A percentile compares a stretch with the other conserved stretches of the same genome.
Evolutionary conservation across 2,888 invertebrate genomes (phyloP).

Genomic region (Leuctra nigra): DNA sequence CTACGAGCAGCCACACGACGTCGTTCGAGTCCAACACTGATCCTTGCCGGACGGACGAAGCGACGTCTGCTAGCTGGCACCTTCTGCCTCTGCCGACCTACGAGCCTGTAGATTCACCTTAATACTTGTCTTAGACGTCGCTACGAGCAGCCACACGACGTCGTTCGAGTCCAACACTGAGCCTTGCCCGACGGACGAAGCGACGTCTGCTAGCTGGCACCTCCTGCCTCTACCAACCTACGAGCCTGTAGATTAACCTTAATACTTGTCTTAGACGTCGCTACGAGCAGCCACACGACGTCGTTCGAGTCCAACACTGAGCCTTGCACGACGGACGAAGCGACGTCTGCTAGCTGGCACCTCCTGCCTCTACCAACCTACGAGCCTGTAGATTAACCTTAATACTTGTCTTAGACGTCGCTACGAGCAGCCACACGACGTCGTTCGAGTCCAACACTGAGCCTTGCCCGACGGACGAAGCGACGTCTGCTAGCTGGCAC

Average conservation of each 20-base stretch:
- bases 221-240: slow-evolving; percentile 37
- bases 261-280: too few relatives aligned
- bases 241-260: too few relatives aligned
- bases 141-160: slow-evolving; percentile 36
- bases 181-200: slow-evolving; percentile 29
- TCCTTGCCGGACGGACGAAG: slow-evolving; percentile 29
- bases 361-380: slow-evolving; percentile 37
- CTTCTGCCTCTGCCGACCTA: slow-evolving; percentile 37
- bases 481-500: slow-evolving; percentile 25
- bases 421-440: slow-evolving; percentile 36
- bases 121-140: too few relatives aligned
- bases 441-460: slow-evolving; percentile 40
- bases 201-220: slow-evolving; percentile 25
- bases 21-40: slow-evolving; percentile 40
- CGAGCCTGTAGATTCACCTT: too few relatives aligned
- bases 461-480: slow-evolving; percentile 29
- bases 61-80: slow-evolving; percentile 25
- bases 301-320: slow-evolving; percentile 40
- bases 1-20: slow-evolving; percentile 36
- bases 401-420: too few relatives aligned
- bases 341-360: slow-evolving; percentile 25
- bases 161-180: slow-evolving; percentile 40
- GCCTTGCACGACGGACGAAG: slow-evolving; percentile 29
- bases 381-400: slow-evolving; percentile 33
- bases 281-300: slow-evolving; percentile 36